Percentiles rank a stretch among this genome's conserved stretches.
These are phyloP conservation scores for Calidris pugnax DNA, from an alignment of 2,113 vertebrate genomes.

Conservation along the genomic window DNA sequence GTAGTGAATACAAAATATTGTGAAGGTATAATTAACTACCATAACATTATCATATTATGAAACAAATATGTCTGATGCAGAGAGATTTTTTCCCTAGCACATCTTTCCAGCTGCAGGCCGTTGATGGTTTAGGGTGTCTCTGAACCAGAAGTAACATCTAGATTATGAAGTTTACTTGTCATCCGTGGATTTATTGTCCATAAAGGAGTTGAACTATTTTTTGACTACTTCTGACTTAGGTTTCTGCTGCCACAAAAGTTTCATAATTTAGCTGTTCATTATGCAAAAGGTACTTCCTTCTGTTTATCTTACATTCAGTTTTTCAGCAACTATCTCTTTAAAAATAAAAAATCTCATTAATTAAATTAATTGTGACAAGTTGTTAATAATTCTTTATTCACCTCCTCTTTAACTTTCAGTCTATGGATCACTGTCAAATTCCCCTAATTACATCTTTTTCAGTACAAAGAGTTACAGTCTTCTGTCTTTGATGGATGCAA, in stretches of 20 bases:
- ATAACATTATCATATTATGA: background rate
- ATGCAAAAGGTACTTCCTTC: background rate
- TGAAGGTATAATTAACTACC: background rate
- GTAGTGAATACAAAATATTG: background rate
- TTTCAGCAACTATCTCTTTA: background rate
- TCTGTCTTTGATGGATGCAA: background rate
- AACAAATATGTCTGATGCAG: background rate
- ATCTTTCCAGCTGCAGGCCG: background rate
- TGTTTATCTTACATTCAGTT: background rate
- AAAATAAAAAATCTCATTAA: background rate
- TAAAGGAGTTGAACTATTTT: background rate
- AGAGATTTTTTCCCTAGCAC: background rate
- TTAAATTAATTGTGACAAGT: background rate
- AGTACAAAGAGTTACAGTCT: background rate
- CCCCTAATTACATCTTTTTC: background rate
- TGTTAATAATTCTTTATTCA: background rate
- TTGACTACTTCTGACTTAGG: background rate
- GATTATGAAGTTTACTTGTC: background rate
- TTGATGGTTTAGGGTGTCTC: background rate
- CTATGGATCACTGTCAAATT: background rate
- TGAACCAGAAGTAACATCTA: background rate
- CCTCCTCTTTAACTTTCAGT: background rate
- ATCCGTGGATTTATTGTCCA: background rate
- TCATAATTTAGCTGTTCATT: background rate
- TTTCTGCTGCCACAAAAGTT: background rate